Base-by-base conservation (phyloP, 2,888 invertebrate species). In the Eutolmus rufibarbis region DNA sequence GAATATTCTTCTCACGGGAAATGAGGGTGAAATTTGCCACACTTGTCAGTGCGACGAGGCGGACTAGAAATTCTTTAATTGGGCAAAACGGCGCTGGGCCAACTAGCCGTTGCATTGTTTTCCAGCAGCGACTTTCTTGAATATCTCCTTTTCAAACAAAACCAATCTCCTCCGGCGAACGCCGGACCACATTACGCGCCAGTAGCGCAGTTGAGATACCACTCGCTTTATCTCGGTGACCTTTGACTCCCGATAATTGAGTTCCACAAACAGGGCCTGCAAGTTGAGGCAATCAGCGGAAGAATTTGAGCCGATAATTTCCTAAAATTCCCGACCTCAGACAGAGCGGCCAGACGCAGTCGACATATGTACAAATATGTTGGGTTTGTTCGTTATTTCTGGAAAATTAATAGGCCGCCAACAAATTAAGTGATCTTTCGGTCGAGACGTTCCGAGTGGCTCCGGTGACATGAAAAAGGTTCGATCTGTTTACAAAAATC, bases 191-290 rank as follows among this genome's bases (percentile, higher is more conserved):
- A 51, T 8, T 51, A 51, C n/a, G n/a, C 51, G 19, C 51, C 51
- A 16, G 51, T n/a, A 51, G 51, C 51, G 8, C 7, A 19, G n/a
- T 8, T 19, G 5, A 51, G 51, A n/a, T 51, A 51, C 46, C 46
- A 37, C 78, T 19, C 16, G 78, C 43, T 46, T 19, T 78, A 78
- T 78, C 78, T 78, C 43, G n/a, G 9, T 23, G 78, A 78, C 78
- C 78, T 78, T 78, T 78, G 78, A 78, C 78, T 78, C 78, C 66
- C 23, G 37, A 78, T 78, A 78, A 78, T 78, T 78, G 78, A 78
- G 78, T 78, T 40, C 78, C 78, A 78, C 43, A 78, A 78, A 78
- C 19, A 43, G 23, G 12, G 77, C n/a, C 78, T 40, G 37, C 43
- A 40, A 40, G 37, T 40, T 14, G 19, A 5, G 43, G 78, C 78